These are phyloP conservation scores for Trichechus manatus DNA, from an alignment of 2,113 vertebrate species.

Conservation along the genomic window DNA sequence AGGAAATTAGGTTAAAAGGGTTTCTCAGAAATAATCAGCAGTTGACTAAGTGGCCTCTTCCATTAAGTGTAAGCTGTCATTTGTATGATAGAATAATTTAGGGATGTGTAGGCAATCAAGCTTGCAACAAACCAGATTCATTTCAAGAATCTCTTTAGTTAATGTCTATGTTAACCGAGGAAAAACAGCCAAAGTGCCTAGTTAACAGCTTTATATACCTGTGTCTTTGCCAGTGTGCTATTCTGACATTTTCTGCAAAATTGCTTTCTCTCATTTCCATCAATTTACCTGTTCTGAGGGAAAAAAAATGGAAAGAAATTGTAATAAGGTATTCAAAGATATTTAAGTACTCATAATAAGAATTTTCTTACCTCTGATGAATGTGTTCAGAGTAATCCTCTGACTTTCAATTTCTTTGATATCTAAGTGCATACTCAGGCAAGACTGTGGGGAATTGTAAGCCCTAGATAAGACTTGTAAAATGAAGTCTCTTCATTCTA, in stretches of 20 bases:
- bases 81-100: conserved; percentile 60
- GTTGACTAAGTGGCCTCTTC: conserved; percentile 49
- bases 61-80: conserved; percentile 63
- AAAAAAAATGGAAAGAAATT: conserved; percentile 1
- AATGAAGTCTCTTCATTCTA: not conserved
- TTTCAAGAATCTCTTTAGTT: conserved; percentile 23
- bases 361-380: conserved; percentile 25
- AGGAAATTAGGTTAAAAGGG: not conserved
- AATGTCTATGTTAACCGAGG: not conserved
- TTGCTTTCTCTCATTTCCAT: not conserved
- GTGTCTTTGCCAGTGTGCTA: not conserved
- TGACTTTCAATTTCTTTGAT: not conserved
- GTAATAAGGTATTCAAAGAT: not conserved
- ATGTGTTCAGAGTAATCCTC: not conserved
- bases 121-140: not conserved
- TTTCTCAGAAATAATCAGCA: conserved; percentile 59
- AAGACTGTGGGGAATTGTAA: not conserved
- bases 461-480: not conserved
- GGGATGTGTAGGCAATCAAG: conserved; percentile 15
- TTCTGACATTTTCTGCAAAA: conserved; percentile 13
- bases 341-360: not conserved
- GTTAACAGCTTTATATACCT: not conserved
- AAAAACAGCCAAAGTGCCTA: not conserved
- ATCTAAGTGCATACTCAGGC: not conserved
- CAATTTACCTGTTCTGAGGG: not conserved